Conservation (phyloP, 2,797 vertebrate species). For the Melanotaenia pygmaea region DNA sequence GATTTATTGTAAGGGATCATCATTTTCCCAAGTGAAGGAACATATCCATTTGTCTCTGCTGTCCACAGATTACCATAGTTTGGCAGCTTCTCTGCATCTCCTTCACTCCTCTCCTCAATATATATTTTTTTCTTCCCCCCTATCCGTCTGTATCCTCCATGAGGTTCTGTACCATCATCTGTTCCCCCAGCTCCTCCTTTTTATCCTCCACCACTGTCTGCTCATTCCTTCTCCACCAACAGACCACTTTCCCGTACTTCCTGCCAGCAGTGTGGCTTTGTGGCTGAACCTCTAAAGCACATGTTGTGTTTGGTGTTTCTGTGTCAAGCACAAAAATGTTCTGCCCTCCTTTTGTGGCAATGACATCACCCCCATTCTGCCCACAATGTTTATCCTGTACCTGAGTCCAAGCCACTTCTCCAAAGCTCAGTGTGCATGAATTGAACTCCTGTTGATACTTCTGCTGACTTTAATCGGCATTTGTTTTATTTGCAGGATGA, state of each 20-base stretch:
- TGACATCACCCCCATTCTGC: constrained; percentile 54
- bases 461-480: constrained; percentile 22
- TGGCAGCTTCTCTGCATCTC: constrained; percentile 30
- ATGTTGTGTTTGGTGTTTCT: constrained; percentile 53
- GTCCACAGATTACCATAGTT: constrained; percentile 43
- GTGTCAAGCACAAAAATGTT: constrained; percentile 47
- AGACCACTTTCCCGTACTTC: constrained; percentile 31
- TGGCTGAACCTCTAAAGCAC: constrained; percentile 50
- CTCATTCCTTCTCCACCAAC: constrained; percentile 14
- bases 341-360: constrained; percentile 31
- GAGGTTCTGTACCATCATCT: constrained; percentile 33
- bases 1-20: constrained; percentile 55
- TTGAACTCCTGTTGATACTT: constrained; percentile 20
- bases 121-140: background rate
- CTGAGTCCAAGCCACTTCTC: constrained; percentile 37
- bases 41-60: constrained; percentile 45
- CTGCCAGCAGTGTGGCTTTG: constrained; percentile 47
- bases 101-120: constrained; percentile 13
- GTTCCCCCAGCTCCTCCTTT: constrained; percentile 27
- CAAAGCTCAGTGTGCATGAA: constrained; percentile 35
- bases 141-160: background rate
- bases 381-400: constrained; percentile 37
- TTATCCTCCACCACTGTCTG: constrained; percentile 36
- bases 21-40: constrained; percentile 43
- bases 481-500: constrained; percentile 82